Evolutionary conservation across 2,113 vertebrate species (phyloP), one percentile per base, ranked within the genome.

Genomic region (Phoxinus phoxinus): DNA sequence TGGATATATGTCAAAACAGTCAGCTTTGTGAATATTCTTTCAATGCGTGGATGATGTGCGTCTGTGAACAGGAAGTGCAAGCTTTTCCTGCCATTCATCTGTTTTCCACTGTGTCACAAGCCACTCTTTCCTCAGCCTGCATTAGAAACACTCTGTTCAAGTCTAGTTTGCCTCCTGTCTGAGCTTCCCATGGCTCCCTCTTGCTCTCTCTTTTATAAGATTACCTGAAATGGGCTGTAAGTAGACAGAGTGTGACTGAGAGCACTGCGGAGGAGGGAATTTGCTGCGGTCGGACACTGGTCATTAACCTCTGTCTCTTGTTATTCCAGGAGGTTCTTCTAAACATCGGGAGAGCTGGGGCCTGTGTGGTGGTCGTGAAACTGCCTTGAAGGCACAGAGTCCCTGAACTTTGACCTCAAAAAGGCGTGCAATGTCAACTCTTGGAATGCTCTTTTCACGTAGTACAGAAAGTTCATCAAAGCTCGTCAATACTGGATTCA

Each of bases 341-440:
- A 87, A 99, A 99, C 89, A 96, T 98, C n/a, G 97, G 97, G 90
- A 96, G 97, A 91, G 98, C 97, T 63, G 97, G 97, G 69, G 95
- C 97, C 5, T 98, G 97, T 72, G 95, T 98, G 74, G 97, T 98
- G 12, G 95, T 98, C 65, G 95, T 99, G 85, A 99, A 98, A 92
- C 87, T 98, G 88, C 95, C 96, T 89, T 98, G 94, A 97, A 89
- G 59, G 58, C 53, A 89, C 86, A 78, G 85, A 91, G 90, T 89
- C 81, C 77, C 30, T 41, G 58, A 89, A 86, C 84, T 61, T 83
- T 91, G 78, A 76, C 89, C 84, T 82, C 88, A 87, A 84, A 91
- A 25, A 87, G 48, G 72, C 17, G 6, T 69, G 44, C 73, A 37
- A 83, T 80, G 59, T 85, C 86, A 86, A 75, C 53, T 15, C 32